Percentiles rank a stretch among this genome's conserved stretches.
These are phyloP conservation scores for Pegea sp. DNA, from an alignment of 23 tunicate species.

Conservation along the genomic window DNA sequence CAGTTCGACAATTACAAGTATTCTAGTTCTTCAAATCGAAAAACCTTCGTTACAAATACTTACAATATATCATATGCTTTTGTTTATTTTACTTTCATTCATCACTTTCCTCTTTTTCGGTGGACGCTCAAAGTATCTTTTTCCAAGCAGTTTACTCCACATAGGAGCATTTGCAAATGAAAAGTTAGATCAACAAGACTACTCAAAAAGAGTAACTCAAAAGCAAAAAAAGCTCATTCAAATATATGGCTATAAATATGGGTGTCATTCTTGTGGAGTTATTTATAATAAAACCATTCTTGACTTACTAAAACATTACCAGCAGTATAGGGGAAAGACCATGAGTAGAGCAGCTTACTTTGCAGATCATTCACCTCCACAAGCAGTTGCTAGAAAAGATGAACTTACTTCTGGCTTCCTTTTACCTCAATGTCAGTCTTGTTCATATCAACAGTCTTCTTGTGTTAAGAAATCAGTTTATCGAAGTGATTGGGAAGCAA, in stretches of 20 bases:
- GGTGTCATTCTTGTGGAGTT: not conserved
- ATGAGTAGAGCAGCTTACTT: constrained; percentile 13
- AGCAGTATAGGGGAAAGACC: too few relatives aligned
- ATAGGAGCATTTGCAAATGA: not conserved
- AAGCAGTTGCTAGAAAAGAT: constrained; percentile 14
- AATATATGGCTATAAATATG: not conserved
- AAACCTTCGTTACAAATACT: too few relatives aligned
- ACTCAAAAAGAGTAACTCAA: not conserved
- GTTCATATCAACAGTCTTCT: constrained; percentile 51
- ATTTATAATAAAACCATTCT: not conserved
- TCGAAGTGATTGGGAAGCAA: not conserved
- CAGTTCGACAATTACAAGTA: too few relatives aligned
- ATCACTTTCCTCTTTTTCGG: too few relatives aligned
- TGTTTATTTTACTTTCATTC: too few relatives aligned
- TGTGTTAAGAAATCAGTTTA: constrained; percentile 13
- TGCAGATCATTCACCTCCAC: constrained; percentile 80
- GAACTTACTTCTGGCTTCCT: constrained; percentile 1
- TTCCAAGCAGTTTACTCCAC: not conserved
- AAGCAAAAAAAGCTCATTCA: not conserved
- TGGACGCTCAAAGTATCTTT: too few relatives aligned
- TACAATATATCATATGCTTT: too few relatives aligned
- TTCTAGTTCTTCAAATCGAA: too few relatives aligned
- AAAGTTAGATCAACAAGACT: not conserved
- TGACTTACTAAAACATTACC: too few relatives aligned
- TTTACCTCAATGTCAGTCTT: constrained; percentile 54